Conservation (phyloP, 2,888 invertebrate genomes). For the Apamea crenata region DNA sequence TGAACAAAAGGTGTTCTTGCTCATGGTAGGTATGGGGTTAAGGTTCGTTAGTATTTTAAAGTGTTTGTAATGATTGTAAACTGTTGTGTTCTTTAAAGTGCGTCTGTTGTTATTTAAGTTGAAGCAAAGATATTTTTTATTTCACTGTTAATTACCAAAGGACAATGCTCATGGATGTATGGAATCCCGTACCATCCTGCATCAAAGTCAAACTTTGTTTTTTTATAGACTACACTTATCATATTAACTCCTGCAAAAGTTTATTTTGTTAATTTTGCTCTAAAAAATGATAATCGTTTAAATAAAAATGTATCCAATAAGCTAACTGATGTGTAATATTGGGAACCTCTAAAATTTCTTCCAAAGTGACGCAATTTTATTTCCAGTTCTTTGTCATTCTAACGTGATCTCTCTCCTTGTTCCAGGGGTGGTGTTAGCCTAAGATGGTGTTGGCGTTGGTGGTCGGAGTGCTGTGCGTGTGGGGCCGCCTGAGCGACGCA, state of each 20-base stretch:
- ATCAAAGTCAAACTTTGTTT: too few relatives aligned
- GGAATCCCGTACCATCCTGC: too few relatives aligned
- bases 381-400: neutral
- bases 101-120: neutral
- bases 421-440: constrained; percentile 96
- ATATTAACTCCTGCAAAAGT: too few relatives aligned
- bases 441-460: constrained; percentile 95
- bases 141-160: neutral
- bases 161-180: too few relatives aligned
- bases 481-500: constrained; percentile 94
- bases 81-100: neutral
- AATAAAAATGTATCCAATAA: neutral
- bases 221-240: too few relatives aligned
- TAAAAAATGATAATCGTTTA: too few relatives aligned
- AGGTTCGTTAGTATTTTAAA: neutral
- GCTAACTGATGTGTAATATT: neutral
- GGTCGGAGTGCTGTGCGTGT: constrained; percentile 94
- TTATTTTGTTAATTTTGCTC: too few relatives aligned
- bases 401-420: constrained; percentile 70
- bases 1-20: constrained; percentile 14
- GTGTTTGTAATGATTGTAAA: neutral
- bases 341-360: neutral
- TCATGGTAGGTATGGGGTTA: neutral
- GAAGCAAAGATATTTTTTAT: neutral
- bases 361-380: neutral